Conservation (phyloP, 2,888 invertebrate genomes). For the Glyphotaelius pellucidus region DNA sequence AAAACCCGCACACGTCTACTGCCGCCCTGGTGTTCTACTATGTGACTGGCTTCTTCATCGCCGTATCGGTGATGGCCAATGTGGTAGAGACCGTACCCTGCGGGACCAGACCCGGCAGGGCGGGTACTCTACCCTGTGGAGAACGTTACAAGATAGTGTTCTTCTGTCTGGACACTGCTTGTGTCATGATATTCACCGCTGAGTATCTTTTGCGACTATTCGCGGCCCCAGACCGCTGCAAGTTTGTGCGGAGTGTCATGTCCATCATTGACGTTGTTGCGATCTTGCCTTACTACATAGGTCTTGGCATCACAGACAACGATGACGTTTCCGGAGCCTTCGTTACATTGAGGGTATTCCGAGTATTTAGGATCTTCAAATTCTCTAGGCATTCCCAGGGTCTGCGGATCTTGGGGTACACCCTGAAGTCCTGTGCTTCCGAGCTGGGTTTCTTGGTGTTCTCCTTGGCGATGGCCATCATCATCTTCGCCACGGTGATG, state of each 20-base stretch:
- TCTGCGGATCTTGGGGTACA: constrained; percentile 98
- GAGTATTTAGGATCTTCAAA: constrained; percentile 99
- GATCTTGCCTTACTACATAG: constrained; percentile 99
- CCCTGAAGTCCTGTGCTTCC: constrained; percentile 98
- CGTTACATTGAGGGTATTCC: constrained; percentile 98
- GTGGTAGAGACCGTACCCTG: constrained; percentile 98
- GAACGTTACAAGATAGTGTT: constrained; percentile 98
- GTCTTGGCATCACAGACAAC: constrained; percentile 97
- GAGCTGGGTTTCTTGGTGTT: constrained; percentile 99
- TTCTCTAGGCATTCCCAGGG: constrained; percentile 99
- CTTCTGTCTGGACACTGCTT: constrained; percentile 99
- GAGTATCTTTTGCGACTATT: constrained; percentile 97
- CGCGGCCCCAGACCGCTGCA: constrained; percentile 98
- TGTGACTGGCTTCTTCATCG: constrained; percentile 99
- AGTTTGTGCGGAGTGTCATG: constrained; percentile 99
- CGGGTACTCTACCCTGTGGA: constrained; percentile 95
- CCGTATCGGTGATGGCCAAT: constrained; percentile 99
- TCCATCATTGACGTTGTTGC: constrained; percentile 99
- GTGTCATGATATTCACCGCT: constrained; percentile 99
- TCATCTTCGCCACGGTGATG: constrained; percentile 99
- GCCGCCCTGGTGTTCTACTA: constrained; percentile 99
- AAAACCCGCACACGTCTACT: constrained; percentile 99
- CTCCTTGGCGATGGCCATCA: constrained; percentile 99
- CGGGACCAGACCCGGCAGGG: constrained; percentile 90
- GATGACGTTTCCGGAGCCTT: constrained; percentile 99